Evolutionary conservation across 2,888 invertebrate species (phyloP).

Genomic region (Drosophila affinis): DNA sequence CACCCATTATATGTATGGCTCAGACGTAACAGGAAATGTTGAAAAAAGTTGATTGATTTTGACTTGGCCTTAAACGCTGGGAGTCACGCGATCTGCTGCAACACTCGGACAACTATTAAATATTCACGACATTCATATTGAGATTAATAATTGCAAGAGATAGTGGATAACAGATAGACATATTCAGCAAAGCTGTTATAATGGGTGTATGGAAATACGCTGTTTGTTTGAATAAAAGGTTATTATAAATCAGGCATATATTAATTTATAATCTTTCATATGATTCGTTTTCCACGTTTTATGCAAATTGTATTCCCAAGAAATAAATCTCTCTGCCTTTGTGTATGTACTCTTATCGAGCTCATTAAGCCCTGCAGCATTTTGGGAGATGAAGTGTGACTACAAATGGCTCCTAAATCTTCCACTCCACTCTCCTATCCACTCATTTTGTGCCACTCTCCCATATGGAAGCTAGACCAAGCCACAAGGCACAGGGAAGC

Average conservation of each 20-base stretch:
- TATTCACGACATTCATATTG: not conserved
- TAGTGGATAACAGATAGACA: not conserved
- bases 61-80: slow-evolving; percentile 1
- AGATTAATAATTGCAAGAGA: not conserved
- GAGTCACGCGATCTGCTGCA: slow-evolving; percentile 4
- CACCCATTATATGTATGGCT: not conserved
- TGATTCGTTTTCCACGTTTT: not conserved
- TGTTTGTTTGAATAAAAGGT: not conserved
- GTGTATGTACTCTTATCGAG: not conserved
- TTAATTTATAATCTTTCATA: not conserved
- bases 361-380: slow-evolving; percentile 16
- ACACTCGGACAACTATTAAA: slow-evolving; percentile 2
- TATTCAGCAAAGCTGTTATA: not conserved
- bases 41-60: slow-evolving; percentile 13
- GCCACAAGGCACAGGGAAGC: not conserved
- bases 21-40: slow-evolving; percentile 6
- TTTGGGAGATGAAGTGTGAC: not conserved
- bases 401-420: not conserved
- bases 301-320: not conserved
- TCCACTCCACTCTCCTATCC: not conserved
- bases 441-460: not conserved
- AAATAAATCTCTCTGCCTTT: not conserved
- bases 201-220: not conserved
- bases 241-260: not conserved
- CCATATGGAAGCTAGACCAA: not conserved